Percentiles rank a stretch among this genome's conserved stretches.
These are phyloP conservation scores for Chondrosia reniformis DNA, from an alignment of 37 sponge, comb jelly and placozoan genomes.

Conservation along the genomic window DNA sequence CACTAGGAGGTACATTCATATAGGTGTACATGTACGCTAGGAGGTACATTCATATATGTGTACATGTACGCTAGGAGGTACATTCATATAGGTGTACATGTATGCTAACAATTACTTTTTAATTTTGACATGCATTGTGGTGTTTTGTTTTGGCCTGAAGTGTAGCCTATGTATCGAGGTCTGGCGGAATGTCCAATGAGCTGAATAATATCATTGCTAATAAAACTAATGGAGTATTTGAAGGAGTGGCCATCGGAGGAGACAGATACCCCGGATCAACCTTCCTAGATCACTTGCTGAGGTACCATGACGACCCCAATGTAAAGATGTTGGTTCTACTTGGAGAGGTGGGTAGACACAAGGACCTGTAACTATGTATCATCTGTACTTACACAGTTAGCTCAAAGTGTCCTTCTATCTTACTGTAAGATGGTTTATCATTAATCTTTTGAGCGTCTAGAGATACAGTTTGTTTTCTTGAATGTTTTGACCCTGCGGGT, in stretches of 20 bases:
- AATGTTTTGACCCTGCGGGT: neutral
- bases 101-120: too few species aligned
- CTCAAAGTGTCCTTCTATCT: too few species aligned
- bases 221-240: constrained; percentile 89
- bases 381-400: too few species aligned
- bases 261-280: constrained; percentile 95
- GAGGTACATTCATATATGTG: too few species aligned
- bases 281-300: constrained; percentile 86
- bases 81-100: too few species aligned
- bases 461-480: neutral
- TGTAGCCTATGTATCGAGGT: constrained; percentile 96
- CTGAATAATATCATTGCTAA: constrained; percentile 92
- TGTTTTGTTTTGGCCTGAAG: constrained; percentile 38
- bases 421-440: too few species aligned
- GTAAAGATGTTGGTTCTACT: constrained; percentile 91
- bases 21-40: too few species aligned
- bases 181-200: constrained; percentile 99
- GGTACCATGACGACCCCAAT: constrained; percentile 82
- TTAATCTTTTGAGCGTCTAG: too few species aligned
- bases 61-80: too few species aligned
- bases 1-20: too few species aligned
- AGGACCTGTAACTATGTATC: too few species aligned
- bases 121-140: too few species aligned
- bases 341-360: constrained; percentile 83
- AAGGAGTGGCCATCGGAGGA: constrained; percentile 98